Evolutionary conservation across 2,888 invertebrate species (phyloP), one percentile per base, ranked within the genome.

Genomic region (Acanthosoma haemorrhoidale): DNA sequence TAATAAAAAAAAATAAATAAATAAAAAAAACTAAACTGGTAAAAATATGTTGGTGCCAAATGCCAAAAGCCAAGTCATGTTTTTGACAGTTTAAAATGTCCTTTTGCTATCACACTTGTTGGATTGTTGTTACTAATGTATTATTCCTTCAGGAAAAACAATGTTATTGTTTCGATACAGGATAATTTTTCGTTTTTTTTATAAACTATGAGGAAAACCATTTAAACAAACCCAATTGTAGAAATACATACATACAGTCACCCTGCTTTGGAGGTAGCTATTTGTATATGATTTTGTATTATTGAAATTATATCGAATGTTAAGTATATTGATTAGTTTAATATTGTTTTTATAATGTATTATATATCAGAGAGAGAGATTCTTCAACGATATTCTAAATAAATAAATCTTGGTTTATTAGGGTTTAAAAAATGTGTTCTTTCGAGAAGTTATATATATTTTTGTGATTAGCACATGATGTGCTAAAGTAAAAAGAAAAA

Each of bases 321-420:
- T 57, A 69, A 69, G 63, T 72, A 41, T 64, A 61, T 72, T 57
- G 64, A 69, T 71, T 71, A 69, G 69, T 61, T 69, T 69, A 64
- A 69, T 21, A 41, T 61, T 58, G 34, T 60, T 58, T 69, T 69
- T 60, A 18, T 16, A 32, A 43, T 58, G 60, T 70, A 63, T 38
- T 60, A 58, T n/a, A 16, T 70, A 70, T 70, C 58, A 63, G 69
- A 68, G 36, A 68, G 41, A 69, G 68, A 61, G 66, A 64, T 71
- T 71, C 71, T 73, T 71, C 72, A 73, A 73, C 70, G 73, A 73
- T 73, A 73, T 73, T 73, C 73, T 73, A 73, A 73, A 73, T 68
- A 71, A n/a, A 73, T 70, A 59, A 63, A n/a, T n/a, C n/a, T 69
- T 69, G 67, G 64, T 70, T 73, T 59, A 68, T 73, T 70, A 71